phyloP scores from a whole-genome alignment of 2,888 invertebrate species.

The Mesochorus sp. region DNA sequence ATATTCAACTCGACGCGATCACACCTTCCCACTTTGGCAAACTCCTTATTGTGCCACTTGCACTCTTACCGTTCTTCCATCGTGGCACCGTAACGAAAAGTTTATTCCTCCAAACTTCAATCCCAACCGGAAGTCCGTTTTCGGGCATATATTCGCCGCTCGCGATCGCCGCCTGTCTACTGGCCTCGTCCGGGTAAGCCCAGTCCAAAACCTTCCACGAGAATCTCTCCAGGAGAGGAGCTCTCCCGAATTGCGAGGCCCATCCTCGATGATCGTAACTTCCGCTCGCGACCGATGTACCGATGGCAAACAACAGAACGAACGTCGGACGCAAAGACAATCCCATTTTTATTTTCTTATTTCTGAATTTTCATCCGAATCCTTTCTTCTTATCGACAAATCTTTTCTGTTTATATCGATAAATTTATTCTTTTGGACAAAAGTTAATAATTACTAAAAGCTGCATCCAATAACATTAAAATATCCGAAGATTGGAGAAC shows the following conservation, averaged over 20 bases:
- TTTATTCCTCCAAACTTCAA: constrained; percentile 91
- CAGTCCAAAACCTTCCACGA: constrained; percentile 91
- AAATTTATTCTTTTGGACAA: too few species aligned
- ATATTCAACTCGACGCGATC: too few species aligned
- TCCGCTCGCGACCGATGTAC: constrained; percentile 26
- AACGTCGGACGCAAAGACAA: constrained; percentile 55
- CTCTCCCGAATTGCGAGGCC: constrained; percentile 75
- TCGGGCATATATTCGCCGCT: constrained; percentile 88
- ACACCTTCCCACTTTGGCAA: too few species aligned
- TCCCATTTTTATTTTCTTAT: too few species aligned
- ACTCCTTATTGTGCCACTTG: background rate
- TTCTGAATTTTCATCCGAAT: too few species aligned
- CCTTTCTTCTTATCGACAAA: too few species aligned
- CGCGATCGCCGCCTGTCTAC: constrained; percentile 86
- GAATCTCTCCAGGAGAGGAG: constrained; percentile 87
- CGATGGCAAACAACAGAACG: constrained; percentile 18
- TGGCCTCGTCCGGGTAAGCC: constrained; percentile 86
- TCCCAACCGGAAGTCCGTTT: constrained; percentile 91
- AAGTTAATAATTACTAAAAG: too few species aligned
- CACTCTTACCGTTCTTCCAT: constrained; percentile 88
- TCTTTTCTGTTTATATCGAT: too few species aligned
- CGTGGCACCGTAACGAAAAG: constrained; percentile 92
- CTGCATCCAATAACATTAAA: too few species aligned
- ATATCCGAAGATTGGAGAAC: too few species aligned
- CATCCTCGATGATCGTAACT: constrained; percentile 64